These are phyloP conservation scores for Drosophila macrothrix DNA, from an alignment of 2,888 invertebrate species.

Conservation along the genomic window DNA sequence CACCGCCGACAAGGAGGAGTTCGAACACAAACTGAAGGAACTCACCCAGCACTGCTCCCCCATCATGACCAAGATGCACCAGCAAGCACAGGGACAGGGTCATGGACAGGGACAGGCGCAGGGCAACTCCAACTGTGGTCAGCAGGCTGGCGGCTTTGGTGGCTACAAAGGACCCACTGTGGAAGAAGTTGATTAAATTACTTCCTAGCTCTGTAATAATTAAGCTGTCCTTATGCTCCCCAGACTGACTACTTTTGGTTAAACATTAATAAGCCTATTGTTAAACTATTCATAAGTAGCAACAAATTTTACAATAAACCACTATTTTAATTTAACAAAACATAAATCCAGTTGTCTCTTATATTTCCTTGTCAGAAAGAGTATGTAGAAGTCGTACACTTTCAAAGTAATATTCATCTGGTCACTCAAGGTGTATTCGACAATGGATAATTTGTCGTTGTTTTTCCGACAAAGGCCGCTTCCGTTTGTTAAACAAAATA, in stretches of 20 bases:
- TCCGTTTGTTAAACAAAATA: slow-evolving; percentile 22
- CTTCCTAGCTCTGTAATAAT: slow-evolving; percentile 7
- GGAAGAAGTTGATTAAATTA: slow-evolving; percentile 81
- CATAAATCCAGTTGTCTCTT: slow-evolving; percentile 85
- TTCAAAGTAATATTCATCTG: not conserved
- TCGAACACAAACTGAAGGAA: slow-evolving; percentile 86
- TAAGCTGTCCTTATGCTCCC: slow-evolving; percentile 11
- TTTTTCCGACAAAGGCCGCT: not conserved
- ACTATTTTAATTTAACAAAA: slow-evolving; percentile 33
- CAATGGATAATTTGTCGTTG: not conserved
- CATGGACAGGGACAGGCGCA: slow-evolving; percentile 39
- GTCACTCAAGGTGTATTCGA: not conserved
- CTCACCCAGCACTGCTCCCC: slow-evolving; percentile 79
- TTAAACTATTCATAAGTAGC: slow-evolving; percentile 44
- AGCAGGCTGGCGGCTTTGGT: slow-evolving; percentile 88
- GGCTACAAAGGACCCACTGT: slow-evolving; percentile 85
- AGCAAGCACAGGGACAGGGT: slow-evolving; percentile 53
- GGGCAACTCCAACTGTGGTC: slow-evolving; percentile 69
- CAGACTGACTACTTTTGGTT: slow-evolving; percentile 30
- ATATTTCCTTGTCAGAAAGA: not conserved
- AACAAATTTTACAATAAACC: slow-evolving; percentile 40
- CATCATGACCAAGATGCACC: slow-evolving; percentile 86
- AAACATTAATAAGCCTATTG: slow-evolving; percentile 10
- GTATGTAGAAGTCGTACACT: no score
- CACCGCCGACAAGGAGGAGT: slow-evolving; percentile 90